phyloP scores from a whole-genome alignment of 2,888 invertebrate genomes.

The Drosophila subsilvestris region DNA sequence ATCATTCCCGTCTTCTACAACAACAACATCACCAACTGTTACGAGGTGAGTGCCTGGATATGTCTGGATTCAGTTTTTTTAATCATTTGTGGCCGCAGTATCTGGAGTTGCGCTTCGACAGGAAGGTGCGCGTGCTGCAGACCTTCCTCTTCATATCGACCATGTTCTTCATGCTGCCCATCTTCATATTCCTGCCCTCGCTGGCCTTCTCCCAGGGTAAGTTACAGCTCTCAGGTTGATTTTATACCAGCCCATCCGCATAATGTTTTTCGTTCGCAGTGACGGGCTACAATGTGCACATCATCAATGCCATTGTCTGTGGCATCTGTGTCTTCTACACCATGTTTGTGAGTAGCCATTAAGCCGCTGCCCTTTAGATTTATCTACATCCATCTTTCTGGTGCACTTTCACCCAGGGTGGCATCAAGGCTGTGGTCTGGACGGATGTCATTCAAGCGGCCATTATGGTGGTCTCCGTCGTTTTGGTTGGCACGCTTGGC shows the following conservation, averaged over 20 bases:
- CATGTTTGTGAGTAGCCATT: slow-evolving; percentile 85
- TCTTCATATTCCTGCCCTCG: slow-evolving; percentile 81
- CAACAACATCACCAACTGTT: slow-evolving; percentile 85
- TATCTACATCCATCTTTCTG: background rate
- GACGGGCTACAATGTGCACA: slow-evolving; percentile 86
- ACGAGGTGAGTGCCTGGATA: slow-evolving; percentile 81
- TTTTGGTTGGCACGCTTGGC: slow-evolving; percentile 83
- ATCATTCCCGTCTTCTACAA: slow-evolving; percentile 85
- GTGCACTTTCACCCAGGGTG: slow-evolving; percentile 78
- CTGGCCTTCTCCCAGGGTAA: slow-evolving; percentile 82
- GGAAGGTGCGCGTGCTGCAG: slow-evolving; percentile 72
- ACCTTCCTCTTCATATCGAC: slow-evolving; percentile 76
- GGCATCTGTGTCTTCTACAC: slow-evolving; percentile 87
- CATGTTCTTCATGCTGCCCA: slow-evolving; percentile 78
- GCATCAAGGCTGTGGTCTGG: slow-evolving; percentile 86
- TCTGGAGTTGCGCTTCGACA: slow-evolving; percentile 80
- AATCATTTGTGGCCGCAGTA: slow-evolving; percentile 66
- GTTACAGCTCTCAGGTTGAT: background rate
- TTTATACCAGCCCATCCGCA: background rate
- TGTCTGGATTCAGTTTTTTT: background rate
- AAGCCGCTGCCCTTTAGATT: background rate
- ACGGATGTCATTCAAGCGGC: slow-evolving; percentile 85
- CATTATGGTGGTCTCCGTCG: slow-evolving; percentile 83
- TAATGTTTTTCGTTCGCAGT: slow-evolving; percentile 80
- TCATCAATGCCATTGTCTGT: slow-evolving; percentile 85